Evolutionary conservation across 2,888 invertebrate species (phyloP).

Genomic region (Candidula unifasciata): DNA sequence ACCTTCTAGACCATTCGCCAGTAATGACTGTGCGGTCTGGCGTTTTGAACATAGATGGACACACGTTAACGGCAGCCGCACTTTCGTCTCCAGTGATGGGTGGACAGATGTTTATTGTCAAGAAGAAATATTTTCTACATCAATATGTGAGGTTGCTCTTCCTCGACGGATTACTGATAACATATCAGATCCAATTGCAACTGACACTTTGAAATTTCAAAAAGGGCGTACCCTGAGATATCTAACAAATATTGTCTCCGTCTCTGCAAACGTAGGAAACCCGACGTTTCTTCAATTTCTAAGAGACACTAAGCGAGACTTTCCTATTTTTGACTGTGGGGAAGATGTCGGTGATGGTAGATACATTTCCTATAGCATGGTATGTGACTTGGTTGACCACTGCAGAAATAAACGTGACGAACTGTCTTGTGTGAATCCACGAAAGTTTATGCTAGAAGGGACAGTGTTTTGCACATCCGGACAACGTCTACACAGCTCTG

Average conservation of each 20-base stretch:
- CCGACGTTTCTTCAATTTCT: background rate
- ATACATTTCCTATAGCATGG: background rate
- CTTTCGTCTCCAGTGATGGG: background rate
- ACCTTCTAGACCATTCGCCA: background rate
- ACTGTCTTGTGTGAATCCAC: background rate
- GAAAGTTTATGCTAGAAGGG: background rate
- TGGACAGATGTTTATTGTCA: background rate
- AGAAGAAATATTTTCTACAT: background rate
- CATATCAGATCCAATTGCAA: background rate
- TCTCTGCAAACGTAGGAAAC: no score
- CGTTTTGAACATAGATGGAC: background rate
- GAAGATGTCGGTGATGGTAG: background rate
- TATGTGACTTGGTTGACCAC: background rate
- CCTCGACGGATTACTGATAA: no score
- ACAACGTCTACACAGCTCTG: no score
- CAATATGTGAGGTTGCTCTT: background rate
- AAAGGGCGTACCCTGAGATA: no score
- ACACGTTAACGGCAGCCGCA: background rate
- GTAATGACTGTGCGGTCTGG: background rate
- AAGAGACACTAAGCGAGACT: background rate
- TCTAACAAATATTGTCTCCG: no score
- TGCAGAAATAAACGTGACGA: background rate
- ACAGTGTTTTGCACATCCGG: background rate
- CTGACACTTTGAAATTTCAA: background rate
- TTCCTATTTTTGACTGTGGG: conserved; percentile 1